Evolutionary conservation across 2,113 vertebrate species (phyloP), one percentile per base, ranked within the genome.

Genomic region (Corythoichthys intestinalis): DNA sequence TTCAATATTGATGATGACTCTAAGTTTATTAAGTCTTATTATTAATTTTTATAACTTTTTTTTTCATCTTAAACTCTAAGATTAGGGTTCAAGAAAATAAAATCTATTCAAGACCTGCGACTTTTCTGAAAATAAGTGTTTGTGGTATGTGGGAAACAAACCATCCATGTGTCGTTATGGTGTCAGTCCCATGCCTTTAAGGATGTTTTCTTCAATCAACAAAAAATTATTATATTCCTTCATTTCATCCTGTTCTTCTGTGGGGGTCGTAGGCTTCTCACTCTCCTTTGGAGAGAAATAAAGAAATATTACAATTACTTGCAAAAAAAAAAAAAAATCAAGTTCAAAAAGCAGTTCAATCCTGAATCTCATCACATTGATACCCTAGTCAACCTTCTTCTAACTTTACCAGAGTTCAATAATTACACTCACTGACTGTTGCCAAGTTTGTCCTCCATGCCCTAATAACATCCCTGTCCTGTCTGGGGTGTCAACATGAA

Each of bases 151-250:
- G 66, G 37, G 37, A 65, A 63, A 67, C 86, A 38, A 66, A 14
- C 75, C 68, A 37, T 67, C 10, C 13, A 39, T 28, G 35, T 50
- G 28, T 35, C 61, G 0, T 47, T 47, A 63, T 9, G 61, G 11
- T 2, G 61, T 47, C 8, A 91, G 52, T 20, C 86, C 90, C 39
- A 92, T 77, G 56, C 38, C 61, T 46, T 65, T 65, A n/a, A 93
- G 81, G 48, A 81, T 15, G 9, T 3, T 48, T 74, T 90, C 91
- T 71, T 94, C 91, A 66, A 92, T 46, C 0, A 69, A 66, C 57
- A 91, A 34, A 70, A 88, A 90, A 2, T 71, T 66, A 0, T 61
- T 44, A 1, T 90, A 93, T 28, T 87, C 83, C 63, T 81, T 67
- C 71, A 71, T 81, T 50, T 83, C 41, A 49, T 87, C 79, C 93